Evolutionary conservation across 1,140 invertebrate genomes (phyloP).

Genomic region (Nasonia longicornis): DNA sequence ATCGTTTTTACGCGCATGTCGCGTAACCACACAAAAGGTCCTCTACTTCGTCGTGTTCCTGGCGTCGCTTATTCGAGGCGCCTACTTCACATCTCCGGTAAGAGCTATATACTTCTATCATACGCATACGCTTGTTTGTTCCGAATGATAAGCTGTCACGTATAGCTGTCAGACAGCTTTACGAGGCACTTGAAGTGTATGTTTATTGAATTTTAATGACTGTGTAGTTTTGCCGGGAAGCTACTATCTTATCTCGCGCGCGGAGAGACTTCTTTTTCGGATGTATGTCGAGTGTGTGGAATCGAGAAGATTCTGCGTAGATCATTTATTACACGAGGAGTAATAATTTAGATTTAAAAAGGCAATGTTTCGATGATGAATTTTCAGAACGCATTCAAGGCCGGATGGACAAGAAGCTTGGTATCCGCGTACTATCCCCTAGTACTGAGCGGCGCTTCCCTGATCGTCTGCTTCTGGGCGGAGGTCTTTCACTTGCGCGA

Average conservation of each 20-base stretch:
- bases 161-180: neutral
- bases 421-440: conserved; percentile 92
- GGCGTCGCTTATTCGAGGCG: conserved; percentile 85
- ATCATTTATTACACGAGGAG: too few relatives aligned
- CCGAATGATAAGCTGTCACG: neutral
- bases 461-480: conserved; percentile 95
- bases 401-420: conserved; percentile 86
- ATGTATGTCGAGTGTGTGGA: too few relatives aligned
- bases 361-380: too few relatives aligned
- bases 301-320: too few relatives aligned
- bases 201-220: too few relatives aligned
- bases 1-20: conserved; percentile 82
- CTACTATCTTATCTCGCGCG: too few relatives aligned
- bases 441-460: conserved; percentile 87
- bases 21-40: conserved; percentile 91
- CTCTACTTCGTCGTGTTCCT: conserved; percentile 91
- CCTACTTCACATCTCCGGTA: conserved; percentile 91
- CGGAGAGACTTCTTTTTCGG: too few relatives aligned
- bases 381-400: conserved; percentile 79
- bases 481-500: conserved; percentile 94
- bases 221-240: too few relatives aligned
- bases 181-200: too few relatives aligned
- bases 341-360: too few relatives aligned
- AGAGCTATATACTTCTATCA: conserved; percentile 59
- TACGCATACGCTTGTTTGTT: neutral